A percentile compares a stretch with the other conserved stretches of the same genome.
These are phyloP conservation scores for Lydus trimaculatus DNA, from an alignment of 2,888 invertebrate genomes.

Conservation along the genomic window DNA sequence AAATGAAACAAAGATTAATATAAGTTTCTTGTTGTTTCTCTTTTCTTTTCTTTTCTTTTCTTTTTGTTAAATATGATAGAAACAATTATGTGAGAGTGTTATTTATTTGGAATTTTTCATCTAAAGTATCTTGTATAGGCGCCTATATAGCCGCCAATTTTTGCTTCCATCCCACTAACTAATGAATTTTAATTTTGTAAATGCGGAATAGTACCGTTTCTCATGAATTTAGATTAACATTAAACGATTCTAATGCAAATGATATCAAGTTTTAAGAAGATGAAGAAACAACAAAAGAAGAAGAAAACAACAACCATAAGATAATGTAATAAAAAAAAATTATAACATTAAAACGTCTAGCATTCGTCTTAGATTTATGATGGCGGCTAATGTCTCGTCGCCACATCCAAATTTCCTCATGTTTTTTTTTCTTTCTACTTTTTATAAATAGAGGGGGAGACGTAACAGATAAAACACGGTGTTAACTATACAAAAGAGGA, in stretches of 20 bases:
- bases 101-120: no score
- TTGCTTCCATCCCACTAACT: slow-evolving; percentile 4
- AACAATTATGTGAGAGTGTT: no score
- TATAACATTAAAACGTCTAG: background rate
- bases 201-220: slow-evolving; percentile 10
- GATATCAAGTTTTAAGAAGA: background rate
- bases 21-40: no score
- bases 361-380: background rate
- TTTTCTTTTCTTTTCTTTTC: no score
- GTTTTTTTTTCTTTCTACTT: slow-evolving; percentile 15
- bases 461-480: slow-evolving; percentile 9
- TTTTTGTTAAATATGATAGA: no score
- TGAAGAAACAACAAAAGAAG: background rate
- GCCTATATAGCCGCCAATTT: background rate
- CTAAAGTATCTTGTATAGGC: background rate
- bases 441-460: slow-evolving; percentile 26
- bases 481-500: background rate
- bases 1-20: background rate
- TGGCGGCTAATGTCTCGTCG: slow-evolving; percentile 10
- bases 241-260: slow-evolving; percentile 13
- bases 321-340: background rate
- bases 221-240: slow-evolving; percentile 22
- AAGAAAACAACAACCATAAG: background rate
- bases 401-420: slow-evolving; percentile 17
- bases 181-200: slow-evolving; percentile 20